Conservation (phyloP, 2,888 invertebrate species). For the Eupithecia abbreviata region DNA sequence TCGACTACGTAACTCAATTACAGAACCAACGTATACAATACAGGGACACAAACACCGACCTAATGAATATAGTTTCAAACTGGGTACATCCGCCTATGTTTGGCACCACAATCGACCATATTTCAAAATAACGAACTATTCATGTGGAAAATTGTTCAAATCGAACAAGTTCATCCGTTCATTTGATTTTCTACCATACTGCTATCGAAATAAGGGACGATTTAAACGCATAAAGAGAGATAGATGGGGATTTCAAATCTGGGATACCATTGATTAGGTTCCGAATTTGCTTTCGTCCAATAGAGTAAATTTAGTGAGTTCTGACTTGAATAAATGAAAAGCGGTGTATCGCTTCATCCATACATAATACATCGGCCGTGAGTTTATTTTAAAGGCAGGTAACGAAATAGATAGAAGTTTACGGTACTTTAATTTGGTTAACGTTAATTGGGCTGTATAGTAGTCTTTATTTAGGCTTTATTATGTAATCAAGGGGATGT, state of each 20-base stretch:
- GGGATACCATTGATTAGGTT: conserved; percentile 59
- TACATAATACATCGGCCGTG: conserved; percentile 19
- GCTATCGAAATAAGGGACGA: conserved; percentile 1
- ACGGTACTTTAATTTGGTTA: conserved; percentile 16
- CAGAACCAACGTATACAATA: not conserved
- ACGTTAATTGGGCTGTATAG: conserved; percentile 17
- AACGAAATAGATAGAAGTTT: conserved; percentile 19
- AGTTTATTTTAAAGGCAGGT: conserved; percentile 23
- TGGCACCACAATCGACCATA: conserved; percentile 1
- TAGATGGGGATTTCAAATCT: conserved; percentile 34
- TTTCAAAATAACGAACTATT: conserved; percentile 29
- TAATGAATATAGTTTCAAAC: not conserved
- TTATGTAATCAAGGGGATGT: not conserved
- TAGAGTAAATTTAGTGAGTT: conserved; percentile 50
- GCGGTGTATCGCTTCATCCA: conserved; percentile 34
- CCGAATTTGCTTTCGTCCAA: conserved; percentile 58
- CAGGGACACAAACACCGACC: not conserved
- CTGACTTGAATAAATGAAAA: conserved; percentile 55
- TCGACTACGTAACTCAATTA: not conserved
- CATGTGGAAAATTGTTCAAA: conserved; percentile 22
- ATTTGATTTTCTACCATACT: not conserved
- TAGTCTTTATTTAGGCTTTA: conserved; percentile 5
- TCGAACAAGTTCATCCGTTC: conserved; percentile 11
- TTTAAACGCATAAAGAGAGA: conserved; percentile 9
- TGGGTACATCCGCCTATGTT: not conserved